Conservation (phyloP, 2,888 invertebrate species). For the Acrocyrtus sp. region DNA sequence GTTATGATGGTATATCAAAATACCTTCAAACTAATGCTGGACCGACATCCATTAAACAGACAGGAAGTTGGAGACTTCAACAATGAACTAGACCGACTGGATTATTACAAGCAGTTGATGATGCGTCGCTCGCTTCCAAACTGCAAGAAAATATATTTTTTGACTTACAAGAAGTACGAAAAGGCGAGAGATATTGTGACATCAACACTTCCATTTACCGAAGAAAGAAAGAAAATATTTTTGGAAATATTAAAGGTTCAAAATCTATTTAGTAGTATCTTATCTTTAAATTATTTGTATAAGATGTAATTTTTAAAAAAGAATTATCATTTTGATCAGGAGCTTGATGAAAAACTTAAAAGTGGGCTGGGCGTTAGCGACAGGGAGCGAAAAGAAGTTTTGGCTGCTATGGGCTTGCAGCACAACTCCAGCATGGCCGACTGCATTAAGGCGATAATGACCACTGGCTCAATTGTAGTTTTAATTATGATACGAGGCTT, state of each 20-base stretch:
- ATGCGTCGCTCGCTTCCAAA: neutral
- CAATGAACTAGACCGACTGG: neutral
- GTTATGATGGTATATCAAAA: neutral
- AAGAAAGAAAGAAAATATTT: neutral
- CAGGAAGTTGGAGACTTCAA: neutral
- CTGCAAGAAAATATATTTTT: neutral
- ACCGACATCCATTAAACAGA: conserved; percentile 19
- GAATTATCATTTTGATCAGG: conserved; percentile 6
- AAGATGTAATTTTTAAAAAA: too few species aligned
- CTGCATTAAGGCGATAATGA: too few species aligned
- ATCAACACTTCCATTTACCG: neutral
- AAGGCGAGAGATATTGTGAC: neutral
- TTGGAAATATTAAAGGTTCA: neutral
- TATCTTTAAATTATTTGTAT: neutral
- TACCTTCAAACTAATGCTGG: neutral
- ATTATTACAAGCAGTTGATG: neutral
- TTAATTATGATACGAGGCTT: too few species aligned
- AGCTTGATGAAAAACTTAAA: conserved; percentile 24
- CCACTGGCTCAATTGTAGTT: too few species aligned
- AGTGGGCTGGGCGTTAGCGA: conserved; percentile 64
- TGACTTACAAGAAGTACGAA: neutral
- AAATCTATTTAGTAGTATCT: neutral
- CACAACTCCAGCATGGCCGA: too few species aligned
- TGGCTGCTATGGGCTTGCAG: conserved; percentile 66
- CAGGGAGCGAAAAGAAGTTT: conserved; percentile 65